phyloP scores from a whole-genome alignment of 2,113 vertebrate species.

The Macroglossus sobrinus region DNA sequence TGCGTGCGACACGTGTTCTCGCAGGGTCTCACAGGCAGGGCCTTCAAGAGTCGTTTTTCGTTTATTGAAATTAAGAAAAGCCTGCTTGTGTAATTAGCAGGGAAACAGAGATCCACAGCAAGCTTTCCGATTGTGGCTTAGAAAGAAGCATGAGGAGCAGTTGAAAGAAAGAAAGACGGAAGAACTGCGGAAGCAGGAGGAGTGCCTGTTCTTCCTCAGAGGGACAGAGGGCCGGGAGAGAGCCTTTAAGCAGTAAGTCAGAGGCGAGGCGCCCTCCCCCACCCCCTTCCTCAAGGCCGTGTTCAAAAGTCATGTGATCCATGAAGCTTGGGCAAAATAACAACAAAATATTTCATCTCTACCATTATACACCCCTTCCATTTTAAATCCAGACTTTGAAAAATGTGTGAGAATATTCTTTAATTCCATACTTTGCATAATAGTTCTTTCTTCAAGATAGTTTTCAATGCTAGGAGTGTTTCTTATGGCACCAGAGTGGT shows the following conservation, averaged over 20 bases:
- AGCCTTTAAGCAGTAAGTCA: conserved; percentile 93
- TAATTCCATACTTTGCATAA: not conserved
- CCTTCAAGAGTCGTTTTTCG: not conserved
- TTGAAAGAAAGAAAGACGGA: conserved; percentile 89
- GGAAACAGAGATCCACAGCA: conserved; percentile 87
- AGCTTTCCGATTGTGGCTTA: conserved; percentile 92
- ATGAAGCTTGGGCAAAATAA: not conserved
- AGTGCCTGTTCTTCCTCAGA: conserved; percentile 83
- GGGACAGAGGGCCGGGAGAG: conserved; percentile 88
- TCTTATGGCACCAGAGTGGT: not conserved
- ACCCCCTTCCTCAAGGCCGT: not conserved
- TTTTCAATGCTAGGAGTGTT: not conserved
- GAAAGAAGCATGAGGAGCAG: conserved; percentile 92
- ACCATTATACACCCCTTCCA: not conserved
- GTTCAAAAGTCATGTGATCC: not conserved
- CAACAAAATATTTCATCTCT: not conserved
- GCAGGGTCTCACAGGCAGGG: not conserved
- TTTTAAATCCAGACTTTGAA: not conserved
- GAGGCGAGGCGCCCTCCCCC: accelerated
- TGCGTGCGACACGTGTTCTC: not conserved
- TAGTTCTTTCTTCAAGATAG: not conserved
- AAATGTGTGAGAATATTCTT: not conserved
- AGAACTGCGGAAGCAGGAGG: conserved; percentile 88
- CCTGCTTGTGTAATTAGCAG: conserved; percentile 76
- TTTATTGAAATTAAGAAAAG: not conserved